Base-by-base conservation (phyloP, 2,797 vertebrate genomes). In the Lycodopsis pacificus region DNA sequence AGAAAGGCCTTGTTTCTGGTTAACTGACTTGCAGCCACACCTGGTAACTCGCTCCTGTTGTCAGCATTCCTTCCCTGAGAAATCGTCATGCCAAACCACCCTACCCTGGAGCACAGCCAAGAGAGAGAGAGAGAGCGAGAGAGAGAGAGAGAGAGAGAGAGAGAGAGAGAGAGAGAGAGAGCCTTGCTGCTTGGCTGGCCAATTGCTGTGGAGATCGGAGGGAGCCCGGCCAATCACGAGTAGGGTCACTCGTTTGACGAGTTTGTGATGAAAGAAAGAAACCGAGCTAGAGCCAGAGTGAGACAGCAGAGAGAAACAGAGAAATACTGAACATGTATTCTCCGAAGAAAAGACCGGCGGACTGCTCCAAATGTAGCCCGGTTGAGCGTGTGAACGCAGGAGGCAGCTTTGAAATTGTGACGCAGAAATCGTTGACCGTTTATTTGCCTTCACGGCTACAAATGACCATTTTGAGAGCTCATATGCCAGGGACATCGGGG, bases 1-100 rank as follows among this genome's bases (percentile, higher is more conserved):
- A 91, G 78, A 90, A 74, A 94, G 81, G 63, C 81, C 93, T 95
- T 91, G 93, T 95, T 96, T 95, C 95, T 94, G 92, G 91, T 93
- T 93, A 93, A 94, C 91, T 93, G 93, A 95, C 94, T 95, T 81
- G 80, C 88, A 88, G 95, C 95, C 93, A 92, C 96, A 97, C 96
- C 96, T 96, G 95, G 95, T 94, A 96, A 96, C 95, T 89, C 90
- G 81, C 86, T 95, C 93, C 89, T 95, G 93, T 89, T 89, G 91
- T 95, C 91, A 95, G 91, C 92, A 95, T 96, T 97, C 95, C 91
- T 96, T 93, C 82, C 85, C 91, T 91, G 93, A 92, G 92, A 95
- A 95, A 96, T 93, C 82, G 89, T 93, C 95, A 94, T 94, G 92
- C 90, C 94, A 94, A 94, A 82, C 94, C 93, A 89, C 94, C 95